Evolutionary conservation across 2,888 invertebrate species (phyloP), one percentile per base, ranked within the genome.

Genomic region (Stomorhina lunata): DNA sequence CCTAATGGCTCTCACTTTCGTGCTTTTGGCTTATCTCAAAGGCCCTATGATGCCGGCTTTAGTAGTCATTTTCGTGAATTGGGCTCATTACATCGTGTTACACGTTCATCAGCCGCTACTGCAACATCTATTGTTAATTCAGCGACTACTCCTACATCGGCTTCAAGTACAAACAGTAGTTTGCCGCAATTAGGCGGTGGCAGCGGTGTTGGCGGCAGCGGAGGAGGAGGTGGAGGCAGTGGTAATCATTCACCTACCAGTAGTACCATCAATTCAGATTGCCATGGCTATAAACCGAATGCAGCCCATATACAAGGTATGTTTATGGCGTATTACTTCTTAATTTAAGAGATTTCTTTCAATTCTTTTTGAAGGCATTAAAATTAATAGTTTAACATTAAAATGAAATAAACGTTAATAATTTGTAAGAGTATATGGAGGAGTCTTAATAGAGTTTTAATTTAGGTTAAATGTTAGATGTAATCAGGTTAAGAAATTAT

Each of bases 1-100:
- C 92, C 93, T 88, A 89, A 92, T 90, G 92, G 93, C 91, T 94
- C 94, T 86, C 95, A 95, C 88, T 95, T 95, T 88, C 93, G 96
- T 84, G 94, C 95, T 61, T 92, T 96, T 86, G 95, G 95, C 34
- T 92, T 96, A 87, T 93, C 94, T 72, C 96, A 95, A 88, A 93
- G 96, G 85, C 94, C 96, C 68, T 93, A 94, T 92, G 91, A 94
- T 78, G 91, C 92, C 72, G 92, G 94, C 63, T 94, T 94, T 90
- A 92, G 93, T 72, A 93, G 93, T 85, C 94, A 94, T 87, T 92
- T 95, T 84, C 92, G 94, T 83, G 95, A 95, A 81, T 91, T 95
- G 85, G 96, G 96, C 86, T 92, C 93, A 68, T 94, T 94, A 90
- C 94, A 96, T 88, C 93, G 95, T 85, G 84, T 87, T 3, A 86